These are phyloP conservation scores for Virgularia gustaviana DNA, from an alignment of 92 coral and sea anemone species.

Conservation along the genomic window DNA sequence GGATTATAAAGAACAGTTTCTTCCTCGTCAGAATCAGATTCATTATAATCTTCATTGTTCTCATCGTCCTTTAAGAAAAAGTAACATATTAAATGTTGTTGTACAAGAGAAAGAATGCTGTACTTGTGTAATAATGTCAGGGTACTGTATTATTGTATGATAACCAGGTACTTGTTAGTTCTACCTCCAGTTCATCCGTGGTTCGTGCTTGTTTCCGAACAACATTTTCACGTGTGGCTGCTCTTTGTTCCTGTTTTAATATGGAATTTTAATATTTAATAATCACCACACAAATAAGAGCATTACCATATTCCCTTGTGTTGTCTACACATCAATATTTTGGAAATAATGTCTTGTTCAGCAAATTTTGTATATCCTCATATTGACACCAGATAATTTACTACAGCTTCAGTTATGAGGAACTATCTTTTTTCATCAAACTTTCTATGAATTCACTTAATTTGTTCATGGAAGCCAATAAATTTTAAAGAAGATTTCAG, in stretches of 20 bases:
- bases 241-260: constrained; percentile 78
- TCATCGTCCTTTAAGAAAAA: constrained; percentile 74
- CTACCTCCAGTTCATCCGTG: constrained; percentile 97
- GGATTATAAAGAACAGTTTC: constrained; percentile 97
- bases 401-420: too few relatives aligned
- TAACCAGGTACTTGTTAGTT: not conserved
- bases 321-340: not conserved
- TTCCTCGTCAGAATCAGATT: constrained; percentile 96
- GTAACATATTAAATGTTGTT: not conserved
- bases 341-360: not conserved
- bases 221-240: constrained; percentile 92
- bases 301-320: not conserved
- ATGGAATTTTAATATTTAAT: not conserved
- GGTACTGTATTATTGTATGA: not conserved
- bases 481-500: too few relatives aligned
- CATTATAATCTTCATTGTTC: constrained; percentile 85
- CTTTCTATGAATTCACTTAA: too few relatives aligned
- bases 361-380: too few relatives aligned
- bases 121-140: not conserved
- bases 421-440: too few relatives aligned
- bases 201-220: constrained; percentile 98
- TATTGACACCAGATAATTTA: too few relatives aligned
- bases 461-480: too few relatives aligned
- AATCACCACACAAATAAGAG: not conserved
- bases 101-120: not conserved